A percentile compares a stretch with the other conserved stretches of the same genome.
Conservation (phyloP, 2,797 vertebrate species). For the Gephyroberyx darwinii region DNA sequence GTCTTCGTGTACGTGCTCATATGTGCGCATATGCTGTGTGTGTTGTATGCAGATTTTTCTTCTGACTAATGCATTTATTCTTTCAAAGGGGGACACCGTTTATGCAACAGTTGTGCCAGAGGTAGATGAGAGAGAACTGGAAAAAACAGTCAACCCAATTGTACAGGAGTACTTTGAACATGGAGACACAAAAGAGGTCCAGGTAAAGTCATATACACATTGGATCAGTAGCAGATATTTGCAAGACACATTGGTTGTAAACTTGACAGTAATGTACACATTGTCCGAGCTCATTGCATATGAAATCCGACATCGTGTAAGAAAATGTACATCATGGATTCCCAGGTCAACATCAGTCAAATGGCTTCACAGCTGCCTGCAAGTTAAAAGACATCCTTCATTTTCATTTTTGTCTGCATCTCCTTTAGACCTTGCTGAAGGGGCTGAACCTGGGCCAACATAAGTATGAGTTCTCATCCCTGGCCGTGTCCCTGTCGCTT, state of each 20-base stretch:
- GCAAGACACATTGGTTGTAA: background rate
- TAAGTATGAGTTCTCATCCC: conserved; percentile 83
- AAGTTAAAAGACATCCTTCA: background rate
- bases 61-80: background rate
- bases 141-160: conserved; percentile 89
- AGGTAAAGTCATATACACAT: conserved; percentile 71
- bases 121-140: conserved; percentile 85
- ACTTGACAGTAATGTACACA: background rate
- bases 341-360: background rate
- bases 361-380: background rate
- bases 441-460: conserved; percentile 85
- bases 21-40: background rate
- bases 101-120: conserved; percentile 88
- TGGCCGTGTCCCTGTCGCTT: conserved; percentile 86
- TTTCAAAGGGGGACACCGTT: conserved; percentile 85
- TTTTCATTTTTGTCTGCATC: background rate
- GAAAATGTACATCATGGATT: background rate
- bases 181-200: conserved; percentile 88
- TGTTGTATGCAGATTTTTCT: background rate
- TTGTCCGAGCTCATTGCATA: background rate
- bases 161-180: conserved; percentile 91
- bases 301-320: background rate
- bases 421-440: conserved; percentile 83
- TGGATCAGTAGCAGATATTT: background rate
- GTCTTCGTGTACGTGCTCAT: background rate